phyloP scores from a whole-genome alignment of 2,797 vertebrate species.

The Vultur gryphus region DNA sequence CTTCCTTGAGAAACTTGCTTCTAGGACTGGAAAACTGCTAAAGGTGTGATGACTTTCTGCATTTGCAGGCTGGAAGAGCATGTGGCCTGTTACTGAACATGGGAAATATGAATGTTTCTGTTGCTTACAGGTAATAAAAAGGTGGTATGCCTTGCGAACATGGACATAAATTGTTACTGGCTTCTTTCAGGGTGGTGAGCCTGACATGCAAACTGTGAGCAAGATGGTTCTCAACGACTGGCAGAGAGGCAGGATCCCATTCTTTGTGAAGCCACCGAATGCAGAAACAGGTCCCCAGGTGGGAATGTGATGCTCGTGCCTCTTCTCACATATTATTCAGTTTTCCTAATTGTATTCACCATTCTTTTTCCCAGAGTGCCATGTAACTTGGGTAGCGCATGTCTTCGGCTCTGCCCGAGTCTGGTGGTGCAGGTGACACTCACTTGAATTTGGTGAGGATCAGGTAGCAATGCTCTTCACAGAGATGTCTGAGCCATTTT shows the following conservation, averaged over 20 bases:
- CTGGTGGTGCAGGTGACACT: not conserved
- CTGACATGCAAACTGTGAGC: conserved; percentile 90
- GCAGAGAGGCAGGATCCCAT: conserved; percentile 97
- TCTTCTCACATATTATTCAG: rapidly evolving
- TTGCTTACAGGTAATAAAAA: not conserved
- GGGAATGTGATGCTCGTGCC: not conserved
- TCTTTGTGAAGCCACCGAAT: conserved; percentile 93
- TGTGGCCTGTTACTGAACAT: not conserved
- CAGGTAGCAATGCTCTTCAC: not conserved
- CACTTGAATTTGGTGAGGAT: not conserved
- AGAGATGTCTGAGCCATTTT: not conserved
- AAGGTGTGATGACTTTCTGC: conserved; percentile 78
- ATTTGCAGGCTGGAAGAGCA: not conserved
- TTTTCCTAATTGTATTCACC: not conserved
- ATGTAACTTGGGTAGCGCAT: not conserved
- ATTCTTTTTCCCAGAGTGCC: not conserved
- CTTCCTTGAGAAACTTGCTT: conserved; percentile 94
- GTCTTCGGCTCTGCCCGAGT: not conserved
- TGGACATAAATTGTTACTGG: not conserved
- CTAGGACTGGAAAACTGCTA: conserved; percentile 89
- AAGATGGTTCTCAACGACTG: conserved; percentile 99
- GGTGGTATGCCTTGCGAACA: not conserved
- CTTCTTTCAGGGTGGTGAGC: conserved; percentile 88
- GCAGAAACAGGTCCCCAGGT: conserved; percentile 79
- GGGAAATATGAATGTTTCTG: not conserved